These are phyloP conservation scores for Pangasius djambal DNA, from an alignment of 2,797 vertebrate genomes.

Conservation along the genomic window DNA sequence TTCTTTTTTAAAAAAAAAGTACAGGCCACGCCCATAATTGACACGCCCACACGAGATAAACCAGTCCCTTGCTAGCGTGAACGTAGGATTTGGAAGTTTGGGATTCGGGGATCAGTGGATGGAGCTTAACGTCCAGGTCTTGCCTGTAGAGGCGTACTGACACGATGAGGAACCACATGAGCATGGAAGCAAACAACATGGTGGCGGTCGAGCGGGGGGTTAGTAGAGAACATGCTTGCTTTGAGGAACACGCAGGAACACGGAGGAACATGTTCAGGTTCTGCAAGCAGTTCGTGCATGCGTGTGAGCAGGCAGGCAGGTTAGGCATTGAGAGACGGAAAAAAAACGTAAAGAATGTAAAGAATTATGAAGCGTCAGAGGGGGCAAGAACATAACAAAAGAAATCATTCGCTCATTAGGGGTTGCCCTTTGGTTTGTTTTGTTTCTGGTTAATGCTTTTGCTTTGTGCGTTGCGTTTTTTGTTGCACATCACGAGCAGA, in stretches of 20 bases:
- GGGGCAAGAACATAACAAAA: slow-evolving; percentile 78
- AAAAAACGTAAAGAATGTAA: slow-evolving; percentile 69
- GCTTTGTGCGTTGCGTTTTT: not conserved
- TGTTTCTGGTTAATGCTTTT: slow-evolving; percentile 52
- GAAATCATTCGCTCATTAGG: slow-evolving; percentile 27
- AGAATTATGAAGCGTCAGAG: slow-evolving; percentile 77
- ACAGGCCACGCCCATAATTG: not conserved
- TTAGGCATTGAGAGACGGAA: slow-evolving; percentile 63
- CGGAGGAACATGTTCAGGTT: slow-evolving; percentile 11
- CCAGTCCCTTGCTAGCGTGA: not conserved
- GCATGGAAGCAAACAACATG: slow-evolving; percentile 11
- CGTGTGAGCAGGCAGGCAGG: slow-evolving; percentile 89
- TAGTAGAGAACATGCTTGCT: slow-evolving; percentile 87
- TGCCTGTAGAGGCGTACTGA: not conserved
- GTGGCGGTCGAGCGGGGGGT: slow-evolving; percentile 47
- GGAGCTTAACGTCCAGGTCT: not conserved
- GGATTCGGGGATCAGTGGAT: not conserved
- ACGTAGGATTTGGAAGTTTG: not conserved
- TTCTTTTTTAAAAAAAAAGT: not conserved
- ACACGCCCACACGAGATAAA: not conserved
- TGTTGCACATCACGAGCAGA: slow-evolving; percentile 84
- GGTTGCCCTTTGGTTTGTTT: slow-evolving; percentile 64
- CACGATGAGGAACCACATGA: slow-evolving; percentile 9
- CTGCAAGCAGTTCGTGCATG: slow-evolving; percentile 89
- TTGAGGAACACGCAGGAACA: slow-evolving; percentile 55